A percentile compares a stretch with the other conserved stretches of the same genome.
These are phyloP conservation scores for Leptobrachium leishanense DNA, from an alignment of 2,113 vertebrate genomes.

Conservation along the genomic window DNA sequence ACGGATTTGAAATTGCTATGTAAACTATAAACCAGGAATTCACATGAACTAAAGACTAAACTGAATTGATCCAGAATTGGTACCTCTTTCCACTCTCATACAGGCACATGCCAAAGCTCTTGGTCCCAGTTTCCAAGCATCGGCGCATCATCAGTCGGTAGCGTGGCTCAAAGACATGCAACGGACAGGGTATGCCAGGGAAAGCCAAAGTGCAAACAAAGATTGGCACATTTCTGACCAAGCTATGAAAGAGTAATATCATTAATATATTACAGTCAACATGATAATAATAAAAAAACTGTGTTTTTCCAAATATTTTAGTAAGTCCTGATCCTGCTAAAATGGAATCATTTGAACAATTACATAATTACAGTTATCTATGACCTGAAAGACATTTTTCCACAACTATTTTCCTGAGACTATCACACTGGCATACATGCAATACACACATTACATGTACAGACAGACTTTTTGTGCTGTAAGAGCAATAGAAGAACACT, in stretches of 20 bases:
- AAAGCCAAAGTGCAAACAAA: slow-evolving; percentile 88
- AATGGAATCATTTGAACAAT: too few relatives aligned
- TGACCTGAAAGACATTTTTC: too few relatives aligned
- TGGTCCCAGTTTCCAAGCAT: slow-evolving; percentile 86
- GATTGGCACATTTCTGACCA: slow-evolving; percentile 83
- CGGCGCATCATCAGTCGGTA: slow-evolving; percentile 90
- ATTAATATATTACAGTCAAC: background rate
- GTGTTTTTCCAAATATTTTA: too few relatives aligned
- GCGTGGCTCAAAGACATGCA: slow-evolving; percentile 87
- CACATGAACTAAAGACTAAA: background rate
- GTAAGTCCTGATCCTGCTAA: too few relatives aligned
- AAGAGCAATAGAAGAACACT: too few relatives aligned
- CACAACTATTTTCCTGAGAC: background rate
- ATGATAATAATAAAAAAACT: too few relatives aligned
- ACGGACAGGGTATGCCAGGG: slow-evolving; percentile 79
- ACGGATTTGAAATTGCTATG: too few relatives aligned
- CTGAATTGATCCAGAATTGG: background rate
- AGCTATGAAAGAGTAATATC: slow-evolving; percentile 56
- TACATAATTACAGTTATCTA: too few relatives aligned
- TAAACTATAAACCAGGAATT: too few relatives aligned
- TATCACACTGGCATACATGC: background rate
- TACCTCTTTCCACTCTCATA: slow-evolving; percentile 85
- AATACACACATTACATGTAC: too few relatives aligned
- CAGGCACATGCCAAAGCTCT: slow-evolving; percentile 88
- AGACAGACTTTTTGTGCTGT: too few relatives aligned